phyloP scores from a whole-genome alignment of 2,797 vertebrate species.

The Brachyrhaphis roseni region DNA sequence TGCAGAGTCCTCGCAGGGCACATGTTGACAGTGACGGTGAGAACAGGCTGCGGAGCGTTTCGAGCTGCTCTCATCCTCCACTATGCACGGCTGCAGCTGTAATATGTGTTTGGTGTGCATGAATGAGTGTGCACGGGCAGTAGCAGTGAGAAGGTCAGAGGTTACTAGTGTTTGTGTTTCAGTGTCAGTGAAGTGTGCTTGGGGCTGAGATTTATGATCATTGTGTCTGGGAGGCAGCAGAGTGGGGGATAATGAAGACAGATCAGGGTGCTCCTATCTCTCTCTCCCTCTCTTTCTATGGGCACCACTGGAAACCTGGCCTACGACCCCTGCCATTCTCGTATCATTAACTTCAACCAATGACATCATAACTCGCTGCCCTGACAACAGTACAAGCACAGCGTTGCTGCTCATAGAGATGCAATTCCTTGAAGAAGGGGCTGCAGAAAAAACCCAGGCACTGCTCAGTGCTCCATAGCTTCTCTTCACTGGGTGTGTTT shows the following conservation, averaged over 20 bases:
- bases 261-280: constrained; percentile 83
- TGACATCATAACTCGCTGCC: constrained; percentile 77
- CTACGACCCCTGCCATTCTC: constrained; percentile 69
- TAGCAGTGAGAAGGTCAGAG: constrained; percentile 82
- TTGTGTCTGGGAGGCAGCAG: constrained; percentile 83
- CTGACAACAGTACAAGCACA: constrained; percentile 73
- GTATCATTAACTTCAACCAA: constrained; percentile 74
- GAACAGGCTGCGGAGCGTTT: constrained; percentile 2
- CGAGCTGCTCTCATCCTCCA: constrained; percentile 11
- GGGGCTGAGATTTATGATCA: constrained; percentile 86
- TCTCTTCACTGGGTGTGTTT: constrained; percentile 64
- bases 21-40: constrained; percentile 64
- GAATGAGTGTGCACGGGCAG: constrained; percentile 73
- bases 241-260: constrained; percentile 86
- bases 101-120: constrained; percentile 59
- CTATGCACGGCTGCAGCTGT: constrained; percentile 29
- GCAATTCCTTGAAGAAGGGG: constrained; percentile 63
- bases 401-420: constrained; percentile 35
- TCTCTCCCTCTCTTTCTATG: constrained; percentile 70
- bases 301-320: constrained; percentile 78
- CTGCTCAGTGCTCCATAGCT: constrained; percentile 50
- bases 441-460: constrained; percentile 51
- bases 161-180: constrained; percentile 87
- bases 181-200: constrained; percentile 86
- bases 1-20: constrained; percentile 13